Conservation (phyloP, 2,888 invertebrate species). For the Mesorhabditis belari region DNA sequence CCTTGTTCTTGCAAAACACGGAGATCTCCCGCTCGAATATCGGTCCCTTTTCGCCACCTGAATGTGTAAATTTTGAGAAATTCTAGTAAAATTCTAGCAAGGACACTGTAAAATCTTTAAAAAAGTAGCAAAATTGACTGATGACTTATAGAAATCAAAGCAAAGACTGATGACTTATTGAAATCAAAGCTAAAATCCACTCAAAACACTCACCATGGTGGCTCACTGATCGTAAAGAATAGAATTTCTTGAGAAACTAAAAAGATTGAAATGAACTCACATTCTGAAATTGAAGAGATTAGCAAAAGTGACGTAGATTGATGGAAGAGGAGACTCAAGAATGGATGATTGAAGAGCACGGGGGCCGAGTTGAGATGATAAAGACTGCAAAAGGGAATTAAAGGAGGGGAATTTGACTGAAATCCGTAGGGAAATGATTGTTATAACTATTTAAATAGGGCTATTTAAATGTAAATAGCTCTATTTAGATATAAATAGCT, state of each 20-base stretch:
- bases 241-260: too few species aligned
- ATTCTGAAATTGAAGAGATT: constrained; percentile 27
- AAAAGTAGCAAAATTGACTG: too few species aligned
- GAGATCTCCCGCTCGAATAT: constrained; percentile 13
- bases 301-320: constrained; percentile 18
- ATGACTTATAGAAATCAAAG: not conserved
- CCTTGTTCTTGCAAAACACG: too few species aligned
- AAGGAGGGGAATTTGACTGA: too few species aligned
- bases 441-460: too few species aligned
- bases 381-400: not conserved
- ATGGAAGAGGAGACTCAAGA: constrained; percentile 11
- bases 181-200: not conserved
- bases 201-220: not conserved
- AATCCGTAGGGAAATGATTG: too few species aligned
- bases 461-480: too few species aligned
- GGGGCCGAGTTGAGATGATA: not conserved
- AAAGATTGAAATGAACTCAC: constrained; percentile 16
- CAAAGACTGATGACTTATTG: not conserved
- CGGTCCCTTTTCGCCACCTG: constrained; percentile 30
- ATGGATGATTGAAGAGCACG: not conserved
- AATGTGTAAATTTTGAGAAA: constrained; percentile 1
- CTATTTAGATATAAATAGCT: too few species aligned
- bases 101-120: too few species aligned
- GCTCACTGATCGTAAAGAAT: not conserved
- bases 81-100: too few species aligned